A percentile compares a stretch with the other conserved stretches of the same genome.
Conservation (phyloP, 2,797 vertebrate genomes). For the Dermochelys coriacea region DNA sequence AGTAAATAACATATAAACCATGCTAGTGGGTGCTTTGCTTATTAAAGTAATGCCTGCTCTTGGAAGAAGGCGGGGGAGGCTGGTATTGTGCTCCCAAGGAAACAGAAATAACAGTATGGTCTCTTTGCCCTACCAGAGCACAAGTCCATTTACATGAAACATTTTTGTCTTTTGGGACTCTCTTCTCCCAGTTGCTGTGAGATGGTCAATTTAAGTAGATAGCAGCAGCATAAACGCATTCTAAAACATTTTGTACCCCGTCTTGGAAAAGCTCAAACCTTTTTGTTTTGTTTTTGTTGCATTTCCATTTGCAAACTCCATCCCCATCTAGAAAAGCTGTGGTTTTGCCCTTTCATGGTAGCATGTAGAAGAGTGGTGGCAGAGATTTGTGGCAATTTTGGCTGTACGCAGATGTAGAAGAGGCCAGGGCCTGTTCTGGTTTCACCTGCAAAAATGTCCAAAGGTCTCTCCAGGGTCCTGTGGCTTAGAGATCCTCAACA, state of each 20-base stretch:
- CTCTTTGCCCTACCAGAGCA: not conserved
- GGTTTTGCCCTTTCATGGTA: not conserved
- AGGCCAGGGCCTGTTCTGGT: not conserved
- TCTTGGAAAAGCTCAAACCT: not conserved
- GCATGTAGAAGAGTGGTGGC: too few species aligned
- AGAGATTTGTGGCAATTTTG: not conserved
- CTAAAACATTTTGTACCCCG: not conserved
- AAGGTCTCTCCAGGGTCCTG: not conserved
- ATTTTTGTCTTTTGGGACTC: not conserved
- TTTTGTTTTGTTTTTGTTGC: too few species aligned
- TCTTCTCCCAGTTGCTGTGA: not conserved
- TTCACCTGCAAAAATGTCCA: not conserved
- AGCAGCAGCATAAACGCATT: not conserved
- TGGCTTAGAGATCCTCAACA: not conserved
- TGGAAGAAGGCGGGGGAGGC: not conserved
- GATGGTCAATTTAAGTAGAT: not conserved
- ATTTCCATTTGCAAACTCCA: not conserved
- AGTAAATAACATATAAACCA: not conserved
- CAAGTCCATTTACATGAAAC: not conserved
- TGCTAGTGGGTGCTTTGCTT: rapidly evolving
- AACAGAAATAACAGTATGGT: rapidly evolving
- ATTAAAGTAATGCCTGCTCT: not conserved
- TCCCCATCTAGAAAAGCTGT: not conserved
- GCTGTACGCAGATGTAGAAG: not conserved
- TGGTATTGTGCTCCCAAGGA: not conserved